Evolutionary conservation across 2,113 vertebrate species (phyloP).

Genomic region (Uria aalge): DNA sequence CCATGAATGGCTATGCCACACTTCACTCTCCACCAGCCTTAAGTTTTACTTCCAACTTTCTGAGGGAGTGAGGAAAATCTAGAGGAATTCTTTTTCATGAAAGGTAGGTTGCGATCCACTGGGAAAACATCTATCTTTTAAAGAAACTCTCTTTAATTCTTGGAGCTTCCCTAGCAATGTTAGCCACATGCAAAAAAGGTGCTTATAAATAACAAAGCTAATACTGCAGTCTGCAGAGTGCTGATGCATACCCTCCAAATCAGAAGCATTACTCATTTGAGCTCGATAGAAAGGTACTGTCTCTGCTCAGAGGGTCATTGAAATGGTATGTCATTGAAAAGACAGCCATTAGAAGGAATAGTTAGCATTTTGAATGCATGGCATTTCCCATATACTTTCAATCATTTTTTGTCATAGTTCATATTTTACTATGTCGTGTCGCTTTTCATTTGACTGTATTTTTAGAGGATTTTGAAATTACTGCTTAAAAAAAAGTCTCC

Average conservation of each 20-base stretch:
- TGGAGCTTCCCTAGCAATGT: not conserved
- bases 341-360: not conserved
- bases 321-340: not conserved
- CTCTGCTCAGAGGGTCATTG: not conserved
- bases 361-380: not conserved
- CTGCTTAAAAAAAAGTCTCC: not conserved
- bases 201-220: not conserved
- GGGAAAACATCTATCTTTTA: not conserved
- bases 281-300: not conserved
- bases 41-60: not conserved
- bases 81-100: not conserved
- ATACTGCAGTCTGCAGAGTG: not conserved
- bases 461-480: not conserved
- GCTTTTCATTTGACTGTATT: not conserved
- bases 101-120: not conserved
- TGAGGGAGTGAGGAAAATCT: not conserved
- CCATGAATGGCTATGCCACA: not conserved
- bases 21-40: not conserved
- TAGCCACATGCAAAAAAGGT: not conserved
- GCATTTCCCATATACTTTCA: not conserved
- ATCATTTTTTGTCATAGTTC: not conserved
- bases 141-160: not conserved
- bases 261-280: not conserved
- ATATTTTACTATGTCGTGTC: not conserved
- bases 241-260: not conserved